Conservation (phyloP, 2,113 vertebrate genomes). For the Hypomesus transpacificus region DNA sequence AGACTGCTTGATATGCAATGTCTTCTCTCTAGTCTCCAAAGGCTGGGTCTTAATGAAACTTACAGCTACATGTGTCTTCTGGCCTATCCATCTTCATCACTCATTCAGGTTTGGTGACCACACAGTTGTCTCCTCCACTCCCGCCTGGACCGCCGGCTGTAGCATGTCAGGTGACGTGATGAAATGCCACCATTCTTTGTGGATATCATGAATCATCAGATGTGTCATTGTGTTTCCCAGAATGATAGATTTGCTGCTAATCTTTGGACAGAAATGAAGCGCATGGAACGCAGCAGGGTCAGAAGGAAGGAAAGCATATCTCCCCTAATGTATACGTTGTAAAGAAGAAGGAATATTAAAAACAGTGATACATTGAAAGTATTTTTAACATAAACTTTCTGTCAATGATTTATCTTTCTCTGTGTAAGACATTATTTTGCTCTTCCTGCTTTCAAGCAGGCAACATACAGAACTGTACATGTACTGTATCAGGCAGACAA, state of each 20-base stretch:
- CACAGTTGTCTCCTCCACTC: not conserved
- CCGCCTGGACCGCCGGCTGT: constrained; percentile 30
- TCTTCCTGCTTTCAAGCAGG: too few relatives aligned
- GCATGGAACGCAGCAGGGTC: not conserved
- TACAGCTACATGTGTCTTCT: constrained; percentile 13
- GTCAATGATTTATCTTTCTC: too few relatives aligned
- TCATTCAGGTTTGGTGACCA: not conserved
- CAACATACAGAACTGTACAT: too few relatives aligned
- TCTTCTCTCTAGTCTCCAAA: not conserved
- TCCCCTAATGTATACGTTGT: too few relatives aligned
- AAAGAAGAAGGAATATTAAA: too few relatives aligned
- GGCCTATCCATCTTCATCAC: constrained; percentile 19
- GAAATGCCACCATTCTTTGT: constrained; percentile 34
- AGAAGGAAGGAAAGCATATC: not conserved
- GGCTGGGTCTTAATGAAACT: constrained; percentile 29
- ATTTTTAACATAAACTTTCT: too few relatives aligned
- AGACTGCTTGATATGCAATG: not conserved
- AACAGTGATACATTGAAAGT: too few relatives aligned
- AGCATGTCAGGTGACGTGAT: constrained; percentile 25
- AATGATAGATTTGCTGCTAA: not conserved
- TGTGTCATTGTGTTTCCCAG: constrained; percentile 1
- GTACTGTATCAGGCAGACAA: too few relatives aligned
- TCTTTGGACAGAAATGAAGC: not conserved
- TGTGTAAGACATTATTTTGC: too few relatives aligned
- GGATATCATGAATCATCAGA: constrained; percentile 36